Base-by-base conservation (phyloP, 2,888 invertebrate species). In the Biston stratarius region DNA sequence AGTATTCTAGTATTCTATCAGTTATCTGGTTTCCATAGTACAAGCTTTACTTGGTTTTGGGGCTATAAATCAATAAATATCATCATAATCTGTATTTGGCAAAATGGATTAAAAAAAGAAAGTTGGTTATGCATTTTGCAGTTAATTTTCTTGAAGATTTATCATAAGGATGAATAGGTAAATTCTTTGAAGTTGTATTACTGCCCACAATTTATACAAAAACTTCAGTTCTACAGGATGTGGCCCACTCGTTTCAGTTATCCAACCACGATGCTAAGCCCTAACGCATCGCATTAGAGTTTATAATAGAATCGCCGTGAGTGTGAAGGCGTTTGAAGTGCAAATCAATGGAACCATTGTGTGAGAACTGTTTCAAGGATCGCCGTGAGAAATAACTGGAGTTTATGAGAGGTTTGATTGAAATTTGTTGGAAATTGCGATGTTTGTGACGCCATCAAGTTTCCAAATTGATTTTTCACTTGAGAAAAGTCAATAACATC, bases 281-380 rank as follows among this genome's bases (percentile, higher is more conserved):
- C 57, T 57, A 64, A 34, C 6, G 8, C 12, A 24, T 0, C 6
- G 42, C n/a, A 12, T 33, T 64, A 56, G 45, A 55, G 52, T 51
- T n/a, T 45, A 63, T 0, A 60, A 45, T 64, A n/a, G 12, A 45
- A 59, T 64, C 57, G 47, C 6, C 34, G n/a, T 14, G 6, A 33
- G 49, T 36, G 2, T 44, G 49, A 60, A 48, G 56, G 53, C 40
- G 48, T 59, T 56, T 48, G 47, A 9, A 61, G 47, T 63, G 60
- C 58, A 62, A 72, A 72, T 74, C 71, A 72, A 74, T 72, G 68
- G 64, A n/a, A 10, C 24, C 52, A 70, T 74, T 74, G 71, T 48
- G 55, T 59, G 61, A 68, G 69, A 70, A 70, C 51, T 65, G 64
- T 67, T 72, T 69, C 74, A 70, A 74, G 71, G 71, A 74, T 69